Evolutionary conservation across 2,113 vertebrate genomes (phyloP), one percentile per base, ranked within the genome.

Genomic region (Polyodon spathula): DNA sequence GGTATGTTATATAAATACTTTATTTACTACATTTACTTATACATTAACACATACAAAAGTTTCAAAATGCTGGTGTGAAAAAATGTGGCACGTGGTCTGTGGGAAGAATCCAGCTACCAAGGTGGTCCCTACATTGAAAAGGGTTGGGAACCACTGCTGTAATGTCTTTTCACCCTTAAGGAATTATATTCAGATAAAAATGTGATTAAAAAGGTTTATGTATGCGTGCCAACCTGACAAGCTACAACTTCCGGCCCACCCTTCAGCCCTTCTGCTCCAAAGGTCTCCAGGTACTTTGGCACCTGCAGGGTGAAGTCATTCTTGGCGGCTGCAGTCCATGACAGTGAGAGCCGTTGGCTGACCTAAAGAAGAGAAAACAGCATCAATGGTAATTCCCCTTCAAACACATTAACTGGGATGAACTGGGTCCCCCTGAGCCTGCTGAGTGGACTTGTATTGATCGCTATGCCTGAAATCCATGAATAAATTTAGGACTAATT

Each of bases 401-500:
- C 94, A 96, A 93, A 97, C 94, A 97, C 93, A 97, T 98, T 97
- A 98, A 97, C 92, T 93, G 91, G 92, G 93, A 97, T 94, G 95
- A 95, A 93, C 89, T 87, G 87, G 88, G 92, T 93, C 94, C 95
- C 94, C 87, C 64, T 86, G 93, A 95, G 92, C 85, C 91, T 86
- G 90, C 90, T 91, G 93, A 96, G 91, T 94, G 94, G 92, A 96
- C 94, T 90, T 75, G 87, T 92, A 97, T 98, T 94, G 95, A 98
- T 97, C 88, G 91, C 82, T 84, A 81, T 87, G 87, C 87, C 86
- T 93, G 89, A 97, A 97, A 98, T 94, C 93, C 92, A 98, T 97
- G 94, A 98, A 98, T 98, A 98, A 98, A 98, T 98, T 98, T 97
- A 96, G 90, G 89, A 89, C 93, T 98, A 98, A 98, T 98, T 96